These are phyloP conservation scores for Gambelia wislizenii DNA, from an alignment of 2,797 vertebrate species.

Conservation along the genomic window DNA sequence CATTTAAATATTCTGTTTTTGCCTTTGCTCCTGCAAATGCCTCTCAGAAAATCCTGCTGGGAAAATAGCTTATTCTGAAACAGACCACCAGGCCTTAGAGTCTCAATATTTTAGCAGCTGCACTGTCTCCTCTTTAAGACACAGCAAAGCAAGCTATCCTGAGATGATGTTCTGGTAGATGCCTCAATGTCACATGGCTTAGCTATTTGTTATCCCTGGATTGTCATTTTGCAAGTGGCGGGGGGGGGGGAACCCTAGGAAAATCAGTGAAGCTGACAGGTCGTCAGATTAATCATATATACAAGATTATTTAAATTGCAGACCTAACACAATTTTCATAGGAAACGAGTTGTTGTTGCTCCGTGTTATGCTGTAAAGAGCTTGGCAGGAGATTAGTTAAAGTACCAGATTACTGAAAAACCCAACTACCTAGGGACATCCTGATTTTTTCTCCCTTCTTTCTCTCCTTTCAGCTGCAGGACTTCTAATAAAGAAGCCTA, in stretches of 20 bases:
- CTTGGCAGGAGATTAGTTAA: constrained; percentile 64
- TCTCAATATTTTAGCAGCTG: neutral
- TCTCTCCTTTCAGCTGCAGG: neutral
- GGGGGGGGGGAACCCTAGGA: neutral
- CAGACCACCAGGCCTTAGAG: neutral
- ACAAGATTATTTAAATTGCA: constrained; percentile 65
- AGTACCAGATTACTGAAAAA: constrained; percentile 69
- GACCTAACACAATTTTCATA: constrained; percentile 56
- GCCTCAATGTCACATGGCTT: neutral
- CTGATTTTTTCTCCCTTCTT: neutral
- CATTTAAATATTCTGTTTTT: neutral
- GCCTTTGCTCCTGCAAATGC: neutral
- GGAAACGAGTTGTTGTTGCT: constrained; percentile 59
- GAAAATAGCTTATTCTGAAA: neutral
- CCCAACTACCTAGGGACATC: constrained; percentile 62
- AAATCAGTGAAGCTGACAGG: constrained; percentile 60
- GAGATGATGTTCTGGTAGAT: neutral
- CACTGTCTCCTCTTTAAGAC: neutral
- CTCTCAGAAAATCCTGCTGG: neutral
- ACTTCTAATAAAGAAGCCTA: constrained; percentile 39
- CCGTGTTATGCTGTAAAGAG: constrained; percentile 60
- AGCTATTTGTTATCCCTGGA: constrained; percentile 5
- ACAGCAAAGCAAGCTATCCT: neutral
- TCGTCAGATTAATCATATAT: constrained; percentile 69
- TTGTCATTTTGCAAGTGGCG: constrained; percentile 21